Evolutionary conservation across 2,113 vertebrate genomes (phyloP).

Genomic region (Sylvia atricapilla): DNA sequence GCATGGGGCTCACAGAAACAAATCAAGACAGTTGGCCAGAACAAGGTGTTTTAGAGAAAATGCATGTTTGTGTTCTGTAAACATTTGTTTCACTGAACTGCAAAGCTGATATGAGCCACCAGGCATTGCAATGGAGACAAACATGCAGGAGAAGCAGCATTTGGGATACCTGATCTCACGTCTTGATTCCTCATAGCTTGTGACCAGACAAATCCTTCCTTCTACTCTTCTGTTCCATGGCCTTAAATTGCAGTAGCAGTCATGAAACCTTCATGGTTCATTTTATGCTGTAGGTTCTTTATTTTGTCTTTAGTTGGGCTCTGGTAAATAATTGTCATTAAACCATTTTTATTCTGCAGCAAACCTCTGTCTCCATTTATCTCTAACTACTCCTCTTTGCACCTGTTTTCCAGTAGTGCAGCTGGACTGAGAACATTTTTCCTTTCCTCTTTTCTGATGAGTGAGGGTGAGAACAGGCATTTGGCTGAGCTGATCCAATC

Average conservation of each 20-base stretch:
- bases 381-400: not conserved
- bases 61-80: not conserved
- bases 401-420: not conserved
- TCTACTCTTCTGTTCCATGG: not conserved
- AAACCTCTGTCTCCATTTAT: not conserved
- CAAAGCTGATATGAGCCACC: not conserved
- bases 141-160: not conserved
- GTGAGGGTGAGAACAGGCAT: not conserved
- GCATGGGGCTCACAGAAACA: not conserved
- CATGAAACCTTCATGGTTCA: rapidly evolving
- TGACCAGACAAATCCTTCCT: not conserved
- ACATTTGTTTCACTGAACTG: not conserved
- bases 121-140: not conserved
- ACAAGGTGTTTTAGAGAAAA: not conserved
- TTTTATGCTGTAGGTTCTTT: not conserved
- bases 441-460: not conserved
- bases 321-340: not conserved
- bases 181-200: not conserved
- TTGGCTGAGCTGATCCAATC: not conserved
- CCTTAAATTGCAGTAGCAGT: not conserved
- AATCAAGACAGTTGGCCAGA: not conserved
- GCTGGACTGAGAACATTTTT: not conserved
- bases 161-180: not conserved
- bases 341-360: not conserved
- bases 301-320: not conserved